phyloP scores from a whole-genome alignment of 2,113 vertebrate genomes.

The Rhinolophus sinicus region DNA sequence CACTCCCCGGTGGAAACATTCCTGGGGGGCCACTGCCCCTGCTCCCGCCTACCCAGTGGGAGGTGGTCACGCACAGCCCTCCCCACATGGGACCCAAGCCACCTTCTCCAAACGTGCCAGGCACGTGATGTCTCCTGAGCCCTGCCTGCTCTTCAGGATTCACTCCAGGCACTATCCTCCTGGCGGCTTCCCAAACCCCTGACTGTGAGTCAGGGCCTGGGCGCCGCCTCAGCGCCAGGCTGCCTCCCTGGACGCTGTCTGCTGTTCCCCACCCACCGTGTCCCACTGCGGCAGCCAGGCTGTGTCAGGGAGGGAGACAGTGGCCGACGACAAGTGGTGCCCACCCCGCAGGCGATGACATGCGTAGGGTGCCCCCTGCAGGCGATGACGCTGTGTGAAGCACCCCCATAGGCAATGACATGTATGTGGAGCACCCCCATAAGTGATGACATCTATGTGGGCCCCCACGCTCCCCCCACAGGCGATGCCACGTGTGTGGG shows the following conservation, averaged over 20 bases:
- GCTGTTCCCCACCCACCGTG: rapidly evolving
- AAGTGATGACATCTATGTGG: rapidly evolving
- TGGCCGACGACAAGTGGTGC: not conserved
- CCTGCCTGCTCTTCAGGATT: not conserved
- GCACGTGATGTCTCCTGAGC: not conserved
- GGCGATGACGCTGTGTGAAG: too few relatives aligned
- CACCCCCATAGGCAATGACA: too few relatives aligned
- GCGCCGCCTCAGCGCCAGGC: not conserved
- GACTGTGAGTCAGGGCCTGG: not conserved
- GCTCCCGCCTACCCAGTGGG: not conserved
- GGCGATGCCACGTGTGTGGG: too few relatives aligned
- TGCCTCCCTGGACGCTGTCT: rapidly evolving
- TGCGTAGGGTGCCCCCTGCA: rapidly evolving
- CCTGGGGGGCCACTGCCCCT: not conserved
- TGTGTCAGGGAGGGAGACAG: rapidly evolving
- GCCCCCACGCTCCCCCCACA: too few relatives aligned
- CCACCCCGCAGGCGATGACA: too few relatives aligned
- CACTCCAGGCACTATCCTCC: not conserved
- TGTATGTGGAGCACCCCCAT: too few relatives aligned
- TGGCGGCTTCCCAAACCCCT: not conserved
- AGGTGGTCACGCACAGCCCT: not conserved
- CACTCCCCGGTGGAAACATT: not conserved
- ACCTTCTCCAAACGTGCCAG: not conserved
- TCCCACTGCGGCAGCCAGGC: not conserved
- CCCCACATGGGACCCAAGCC: not conserved